Percentiles rank a stretch among this genome's conserved stretches.
These are phyloP conservation scores for Chloroceryle aenea DNA, from an alignment of 2,113 vertebrate species.

Conservation along the genomic window DNA sequence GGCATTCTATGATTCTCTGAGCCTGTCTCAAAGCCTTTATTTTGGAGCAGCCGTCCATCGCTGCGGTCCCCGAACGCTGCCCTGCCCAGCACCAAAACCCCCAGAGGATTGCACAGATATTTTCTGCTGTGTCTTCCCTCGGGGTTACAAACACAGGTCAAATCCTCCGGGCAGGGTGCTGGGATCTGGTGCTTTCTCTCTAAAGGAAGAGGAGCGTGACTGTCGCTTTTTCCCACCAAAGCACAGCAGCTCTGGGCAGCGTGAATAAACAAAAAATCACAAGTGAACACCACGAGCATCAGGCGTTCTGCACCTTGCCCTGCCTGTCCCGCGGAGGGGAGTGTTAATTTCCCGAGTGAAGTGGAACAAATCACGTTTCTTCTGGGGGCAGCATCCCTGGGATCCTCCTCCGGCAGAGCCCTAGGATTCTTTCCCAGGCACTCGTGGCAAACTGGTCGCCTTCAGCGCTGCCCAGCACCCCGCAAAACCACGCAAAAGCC, in stretches of 20 bases:
- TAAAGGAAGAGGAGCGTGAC: fast-evolving
- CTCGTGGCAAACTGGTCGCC: fast-evolving
- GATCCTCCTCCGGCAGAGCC: background rate
- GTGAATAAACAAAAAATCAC: fast-evolving
- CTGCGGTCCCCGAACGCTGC: background rate
- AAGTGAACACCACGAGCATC: background rate
- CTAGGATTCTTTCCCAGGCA: background rate
- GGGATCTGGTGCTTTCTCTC: background rate
- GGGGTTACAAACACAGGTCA: background rate
- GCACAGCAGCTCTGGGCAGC: fast-evolving
- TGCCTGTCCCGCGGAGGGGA: background rate
- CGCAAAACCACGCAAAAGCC: fast-evolving
- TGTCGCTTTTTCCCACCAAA: background rate
- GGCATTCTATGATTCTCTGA: no score
- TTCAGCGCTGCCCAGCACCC: background rate
- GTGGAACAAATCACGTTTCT: fast-evolving
- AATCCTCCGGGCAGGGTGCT: fast-evolving
- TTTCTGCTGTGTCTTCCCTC: background rate
- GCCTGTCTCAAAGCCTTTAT: background rate
- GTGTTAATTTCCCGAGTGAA: background rate
- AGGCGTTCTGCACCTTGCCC: background rate
- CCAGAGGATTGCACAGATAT: fast-evolving
- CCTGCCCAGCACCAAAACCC: background rate
- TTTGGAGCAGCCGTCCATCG: background rate
- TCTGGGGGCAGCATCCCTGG: background rate